Conservation (phyloP, 2,888 invertebrate species). For the Auanema sp. region DNA sequence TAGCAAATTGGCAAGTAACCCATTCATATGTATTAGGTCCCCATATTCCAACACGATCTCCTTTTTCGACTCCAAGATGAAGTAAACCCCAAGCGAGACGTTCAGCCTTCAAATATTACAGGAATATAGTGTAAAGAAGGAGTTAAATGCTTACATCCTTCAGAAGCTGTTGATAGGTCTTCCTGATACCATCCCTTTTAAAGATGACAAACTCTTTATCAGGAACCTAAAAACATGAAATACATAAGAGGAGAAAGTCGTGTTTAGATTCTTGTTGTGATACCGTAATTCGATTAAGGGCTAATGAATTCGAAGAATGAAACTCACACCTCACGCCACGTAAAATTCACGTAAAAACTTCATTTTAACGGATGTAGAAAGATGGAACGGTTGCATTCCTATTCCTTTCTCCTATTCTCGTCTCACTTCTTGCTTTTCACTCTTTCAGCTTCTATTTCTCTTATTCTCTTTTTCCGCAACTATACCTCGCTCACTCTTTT, state of each 20-base stretch:
- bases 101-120: constrained; percentile 71
- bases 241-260: no score
- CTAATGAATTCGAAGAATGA: no score
- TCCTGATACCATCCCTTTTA: constrained; percentile 53
- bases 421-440: neutral
- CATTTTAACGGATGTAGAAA: no score
- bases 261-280: no score
- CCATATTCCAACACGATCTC: constrained; percentile 80
- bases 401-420: neutral
- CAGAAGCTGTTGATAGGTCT: constrained; percentile 56
- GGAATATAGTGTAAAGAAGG: neutral
- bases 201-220: constrained; percentile 62
- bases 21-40: constrained; percentile 78
- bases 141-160: constrained; percentile 47
- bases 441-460: no score
- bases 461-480: neutral
- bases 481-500: neutral
- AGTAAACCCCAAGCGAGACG: constrained; percentile 75
- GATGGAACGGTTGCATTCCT: neutral
- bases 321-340: no score
- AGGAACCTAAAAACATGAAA: constrained; percentile 43
- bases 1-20: constrained; percentile 76
- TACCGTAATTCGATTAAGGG: no score
- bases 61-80: constrained; percentile 74
- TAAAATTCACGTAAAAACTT: no score